Evolutionary conservation across 1,140 invertebrate species (phyloP), one percentile per base, ranked within the genome.

Genomic region (Delia radicum): DNA sequence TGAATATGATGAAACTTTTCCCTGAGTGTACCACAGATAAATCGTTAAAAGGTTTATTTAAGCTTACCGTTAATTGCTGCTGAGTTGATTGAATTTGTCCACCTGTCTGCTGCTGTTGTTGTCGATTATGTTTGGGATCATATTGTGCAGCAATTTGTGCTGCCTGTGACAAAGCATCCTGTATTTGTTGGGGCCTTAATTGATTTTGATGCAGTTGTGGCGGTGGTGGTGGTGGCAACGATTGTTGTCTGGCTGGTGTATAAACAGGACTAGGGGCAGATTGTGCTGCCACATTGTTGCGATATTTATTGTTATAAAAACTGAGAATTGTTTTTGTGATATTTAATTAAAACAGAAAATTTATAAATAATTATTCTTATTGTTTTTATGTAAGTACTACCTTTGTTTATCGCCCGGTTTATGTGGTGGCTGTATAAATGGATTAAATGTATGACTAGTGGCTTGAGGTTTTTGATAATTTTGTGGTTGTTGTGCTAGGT

Each of bases 111-210:
- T 77, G 80, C 26, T 81, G 82, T 4, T 77, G 79, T n/a, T 75
- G 79, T 76, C 78, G 81, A 74, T 80, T 81, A n/a, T 82, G 82
- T 12, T 79, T 72, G n/a, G 83, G 83, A 27, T 85, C 83, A 74
- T 85, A 85, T 78, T 85, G 83, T 2, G 82, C 82, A 6, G 81
- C 84, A 75, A 85, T 84, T 73, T 85, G 81, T n/a, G 84, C 82
- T 27, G 83, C 82, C 8, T 26, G 18, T 21, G 69, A 46, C 13
- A 62, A 28, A 26, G 26, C 55, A 13, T 27, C 21, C 29, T 46
- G 73, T 33, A 72, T 69, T 26, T 67, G 31, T 31, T 65, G 33
- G 28, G 75, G 75, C 33, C 63, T 48, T 27, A 65, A 26, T 29
- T 21, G 65, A 61, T 75, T 48, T 27, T 76, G 78, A n/a, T n/a